Evolutionary conservation across 2,113 vertebrate genomes (phyloP), one percentile per base, ranked within the genome.

Genomic region (Dipodomys stephensi): DNA sequence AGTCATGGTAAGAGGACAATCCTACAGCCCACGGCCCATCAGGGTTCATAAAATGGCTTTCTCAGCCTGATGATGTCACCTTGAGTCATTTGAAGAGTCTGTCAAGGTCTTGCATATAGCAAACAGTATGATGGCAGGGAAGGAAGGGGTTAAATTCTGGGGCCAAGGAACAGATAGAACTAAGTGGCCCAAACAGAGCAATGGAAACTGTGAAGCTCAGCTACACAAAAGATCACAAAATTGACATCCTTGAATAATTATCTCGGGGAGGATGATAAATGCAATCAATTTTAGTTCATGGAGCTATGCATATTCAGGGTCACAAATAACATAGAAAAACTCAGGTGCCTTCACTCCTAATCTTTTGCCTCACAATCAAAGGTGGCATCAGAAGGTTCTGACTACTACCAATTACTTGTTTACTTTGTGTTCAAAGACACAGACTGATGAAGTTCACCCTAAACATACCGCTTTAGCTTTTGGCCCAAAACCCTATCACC

Each of bases 371-470:
- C n/a, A 27, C 49, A 77, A 49, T 39, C 72, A 69, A 35, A 77
- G 60, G 35, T 10, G 46, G 7, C 30, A 28, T 30, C 32, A 62
- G 83, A 90, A 83, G 16, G 28, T 69, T 79, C 46, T 80, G 46
- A 28, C 15, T 35, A 49, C 44, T 27, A n/a, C 57, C 23, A 23
- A n/a, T 65, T 60, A n/a, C 39, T n/a, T 83, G 12, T 22, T n/a
- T 44, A 27, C 35, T 76, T 60, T 64, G 7, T 76, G 15, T 77
- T 46, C 65, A 78, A 69, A 76, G n/a, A 49, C n/a, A 20, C 23
- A 95, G 62, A 67, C 18, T 82, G 69, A 74, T 87, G 69, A 95
- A 49, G 22, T 27, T 32, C 49, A 73, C 11, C 64, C 57, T 49
- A 25, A 77, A 77, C 15, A 68, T 20, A 39, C 10, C 35, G 4